Percentiles rank a stretch among this genome's conserved stretches.
These are phyloP conservation scores for Arctia plantaginis DNA, from an alignment of 2,888 invertebrate species.

Conservation along the genomic window DNA sequence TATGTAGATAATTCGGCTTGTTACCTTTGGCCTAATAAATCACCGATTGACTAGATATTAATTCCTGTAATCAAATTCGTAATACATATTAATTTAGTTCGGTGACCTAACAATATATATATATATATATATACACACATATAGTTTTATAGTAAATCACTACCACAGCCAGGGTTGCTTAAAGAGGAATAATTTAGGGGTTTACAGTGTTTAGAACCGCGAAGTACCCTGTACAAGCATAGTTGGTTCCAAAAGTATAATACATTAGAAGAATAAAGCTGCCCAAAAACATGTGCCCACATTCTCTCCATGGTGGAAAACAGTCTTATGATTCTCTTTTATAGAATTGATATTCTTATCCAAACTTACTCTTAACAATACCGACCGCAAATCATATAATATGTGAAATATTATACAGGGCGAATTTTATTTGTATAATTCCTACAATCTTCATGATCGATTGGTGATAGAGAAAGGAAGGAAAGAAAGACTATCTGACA, in stretches of 20 bases:
- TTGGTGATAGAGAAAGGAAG: too few species aligned
- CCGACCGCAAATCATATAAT: background rate
- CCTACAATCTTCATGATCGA: background rate
- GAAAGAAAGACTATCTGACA: background rate
- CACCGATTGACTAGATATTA: background rate
- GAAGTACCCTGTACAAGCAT: conserved; percentile 6
- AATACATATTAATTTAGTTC: conserved; percentile 5
- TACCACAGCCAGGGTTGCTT: conserved; percentile 1
- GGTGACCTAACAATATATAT: background rate
- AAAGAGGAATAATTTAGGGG: background rate
- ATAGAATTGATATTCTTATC: too few species aligned
- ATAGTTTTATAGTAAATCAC: background rate
- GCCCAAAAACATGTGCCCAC: conserved; percentile 1
- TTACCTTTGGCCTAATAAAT: conserved; percentile 2
- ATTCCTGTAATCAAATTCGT: conserved; percentile 12
- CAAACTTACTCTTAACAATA: background rate
- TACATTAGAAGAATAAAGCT: conserved; percentile 1
- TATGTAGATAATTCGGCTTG: background rate
- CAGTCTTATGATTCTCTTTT: background rate
- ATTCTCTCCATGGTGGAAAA: conserved; percentile 4
- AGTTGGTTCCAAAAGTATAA: background rate
- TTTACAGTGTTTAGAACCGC: background rate
- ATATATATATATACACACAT: background rate
- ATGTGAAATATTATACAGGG: background rate
- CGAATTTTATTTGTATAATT: background rate